Evolutionary conservation across 2,797 vertebrate species (phyloP).

Genomic region (Enteromius unitaeniatus): DNA sequence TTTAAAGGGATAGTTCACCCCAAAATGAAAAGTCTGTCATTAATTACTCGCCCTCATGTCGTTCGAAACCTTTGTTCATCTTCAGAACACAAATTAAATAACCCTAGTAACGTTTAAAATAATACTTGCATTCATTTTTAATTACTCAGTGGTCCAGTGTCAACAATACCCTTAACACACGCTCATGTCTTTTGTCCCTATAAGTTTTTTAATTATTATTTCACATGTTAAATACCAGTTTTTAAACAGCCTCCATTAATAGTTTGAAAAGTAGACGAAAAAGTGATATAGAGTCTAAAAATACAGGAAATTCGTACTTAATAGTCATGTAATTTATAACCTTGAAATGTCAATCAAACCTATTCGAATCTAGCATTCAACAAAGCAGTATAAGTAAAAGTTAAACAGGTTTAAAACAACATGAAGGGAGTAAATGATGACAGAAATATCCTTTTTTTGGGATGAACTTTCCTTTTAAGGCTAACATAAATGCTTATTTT

Average conservation of each 20-base stretch:
- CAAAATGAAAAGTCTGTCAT: no score
- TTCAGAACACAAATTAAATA: no score
- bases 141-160: neutral
- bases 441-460: neutral
- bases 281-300: constrained; percentile 1
- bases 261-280: neutral
- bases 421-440: neutral
- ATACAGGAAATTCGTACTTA: neutral
- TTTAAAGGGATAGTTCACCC: neutral
- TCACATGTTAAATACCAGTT: neutral
- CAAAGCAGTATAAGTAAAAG: neutral
- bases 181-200: neutral
- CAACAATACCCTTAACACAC: neutral
- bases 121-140: neutral
- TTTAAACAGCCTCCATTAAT: neutral
- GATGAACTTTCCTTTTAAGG: neutral
- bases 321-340: neutral
- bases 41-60: no score
- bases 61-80: no score
- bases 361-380: neutral
- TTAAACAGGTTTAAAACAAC: neutral
- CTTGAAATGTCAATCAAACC: neutral
- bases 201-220: neutral
- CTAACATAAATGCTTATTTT: neutral
- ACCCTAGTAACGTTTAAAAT: neutral